Conservation (phyloP, 2,797 vertebrate species). For the Tinamus major region DNA sequence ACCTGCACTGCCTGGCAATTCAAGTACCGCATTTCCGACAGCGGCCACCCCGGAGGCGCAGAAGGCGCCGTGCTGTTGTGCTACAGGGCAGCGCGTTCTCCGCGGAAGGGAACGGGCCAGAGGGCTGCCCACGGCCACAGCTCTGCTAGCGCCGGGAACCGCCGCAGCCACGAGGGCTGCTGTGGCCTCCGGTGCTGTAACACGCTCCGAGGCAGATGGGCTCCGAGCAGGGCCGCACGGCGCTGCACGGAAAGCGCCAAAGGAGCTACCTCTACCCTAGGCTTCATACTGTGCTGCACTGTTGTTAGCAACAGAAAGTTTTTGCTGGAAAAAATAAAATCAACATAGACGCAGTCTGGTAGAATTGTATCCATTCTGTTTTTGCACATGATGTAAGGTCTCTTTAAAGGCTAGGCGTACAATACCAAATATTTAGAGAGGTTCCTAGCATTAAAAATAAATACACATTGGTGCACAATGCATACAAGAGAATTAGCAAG, state of each 20-base stretch:
- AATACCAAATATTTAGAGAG: slow-evolving; percentile 31
- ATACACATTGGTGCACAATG: neutral
- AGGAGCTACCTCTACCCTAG: neutral
- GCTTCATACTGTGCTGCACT: slow-evolving; percentile 8
- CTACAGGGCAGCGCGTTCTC: neutral
- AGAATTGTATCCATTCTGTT: neutral
- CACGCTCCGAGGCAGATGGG: neutral
- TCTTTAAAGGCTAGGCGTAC: neutral
- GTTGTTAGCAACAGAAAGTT: slow-evolving; percentile 59
- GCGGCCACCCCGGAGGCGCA: neutral
- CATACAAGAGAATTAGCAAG: slow-evolving; percentile 3
- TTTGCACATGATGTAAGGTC: slow-evolving; percentile 6
- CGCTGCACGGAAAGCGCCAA: neutral
- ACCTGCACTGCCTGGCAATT: neutral
- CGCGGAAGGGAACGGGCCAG: neutral
- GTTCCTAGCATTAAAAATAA: slow-evolving; percentile 36
- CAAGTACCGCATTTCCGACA: neutral
- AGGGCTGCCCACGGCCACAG: neutral
- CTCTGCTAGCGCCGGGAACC: neutral
- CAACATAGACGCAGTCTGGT: neutral
- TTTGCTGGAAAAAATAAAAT: slow-evolving; percentile 36
- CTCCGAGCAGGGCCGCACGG: neutral
- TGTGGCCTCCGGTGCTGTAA: neutral
- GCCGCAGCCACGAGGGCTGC: neutral
- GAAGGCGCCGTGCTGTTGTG: neutral